Percentiles rank a stretch among this genome's conserved stretches.
Conservation (phyloP, 2,888 invertebrate genomes). For the Ochropleura plecta region DNA sequence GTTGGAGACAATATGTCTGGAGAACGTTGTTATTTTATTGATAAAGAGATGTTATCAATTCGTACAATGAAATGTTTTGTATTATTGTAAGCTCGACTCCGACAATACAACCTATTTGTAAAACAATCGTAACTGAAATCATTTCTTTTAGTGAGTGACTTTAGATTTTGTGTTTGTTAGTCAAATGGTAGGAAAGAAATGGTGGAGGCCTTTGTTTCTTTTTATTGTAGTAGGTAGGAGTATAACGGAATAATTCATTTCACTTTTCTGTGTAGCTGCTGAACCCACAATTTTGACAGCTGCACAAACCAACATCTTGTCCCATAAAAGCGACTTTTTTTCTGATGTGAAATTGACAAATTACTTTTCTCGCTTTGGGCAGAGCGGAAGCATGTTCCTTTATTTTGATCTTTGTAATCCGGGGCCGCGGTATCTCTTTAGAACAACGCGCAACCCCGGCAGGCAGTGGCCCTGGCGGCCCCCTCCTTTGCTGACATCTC, state of each 20-base stretch:
- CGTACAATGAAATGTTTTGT: slow-evolving; percentile 11
- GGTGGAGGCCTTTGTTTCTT: too few relatives aligned
- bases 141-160: neutral
- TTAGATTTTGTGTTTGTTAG: neutral
- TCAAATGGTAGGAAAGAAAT: neutral
- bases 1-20: slow-evolving; percentile 39
- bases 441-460: too few relatives aligned
- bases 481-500: too few relatives aligned
- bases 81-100: neutral
- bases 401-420: too few relatives aligned
- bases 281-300: neutral
- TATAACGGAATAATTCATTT: neutral
- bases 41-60: slow-evolving; percentile 22
- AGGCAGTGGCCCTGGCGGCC: too few relatives aligned
- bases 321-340: neutral
- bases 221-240: neutral
- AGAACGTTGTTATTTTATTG: slow-evolving; percentile 32
- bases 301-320: neutral
- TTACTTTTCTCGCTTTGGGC: too few relatives aligned
- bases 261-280: neutral
- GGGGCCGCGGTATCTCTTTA: too few relatives aligned
- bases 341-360: too few relatives aligned
- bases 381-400: too few relatives aligned
- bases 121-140: neutral
- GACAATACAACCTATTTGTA: neutral